Percentiles rank a stretch among this genome's conserved stretches.
phyloP scores from a whole-genome alignment of 2,888 invertebrate species.

The Hemicrepidius hirtus region DNA sequence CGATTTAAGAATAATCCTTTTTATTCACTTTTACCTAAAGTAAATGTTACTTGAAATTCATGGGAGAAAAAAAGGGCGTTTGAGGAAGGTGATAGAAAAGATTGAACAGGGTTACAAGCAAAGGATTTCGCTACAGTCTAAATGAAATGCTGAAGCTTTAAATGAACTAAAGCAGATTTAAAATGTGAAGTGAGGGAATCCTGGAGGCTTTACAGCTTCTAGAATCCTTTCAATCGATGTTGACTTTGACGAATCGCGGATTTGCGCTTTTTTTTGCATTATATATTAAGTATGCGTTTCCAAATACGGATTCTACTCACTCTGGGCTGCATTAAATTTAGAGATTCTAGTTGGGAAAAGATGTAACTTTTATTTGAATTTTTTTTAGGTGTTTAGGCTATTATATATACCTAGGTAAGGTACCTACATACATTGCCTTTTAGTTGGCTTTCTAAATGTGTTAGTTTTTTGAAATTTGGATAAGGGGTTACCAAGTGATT shows the following conservation, averaged over 20 bases:
- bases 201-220: constrained; percentile 25
- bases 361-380: background rate
- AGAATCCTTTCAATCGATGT: constrained; percentile 37
- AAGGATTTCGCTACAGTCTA: constrained; percentile 39
- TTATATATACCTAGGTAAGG: too few relatives aligned
- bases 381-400: too few relatives aligned
- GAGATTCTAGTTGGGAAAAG: background rate
- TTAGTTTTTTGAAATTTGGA: too few relatives aligned
- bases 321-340: background rate
- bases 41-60: constrained; percentile 29
- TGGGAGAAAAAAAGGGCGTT: constrained; percentile 19
- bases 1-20: constrained; percentile 13
- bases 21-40: constrained; percentile 14
- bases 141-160: constrained; percentile 40
- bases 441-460: too few relatives aligned
- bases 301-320: constrained; percentile 11
- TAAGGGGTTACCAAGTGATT: too few relatives aligned
- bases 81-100: constrained; percentile 25
- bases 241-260: constrained; percentile 35
- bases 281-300: constrained; percentile 33
- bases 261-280: constrained; percentile 30
- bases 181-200: constrained; percentile 30
- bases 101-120: constrained; percentile 33
- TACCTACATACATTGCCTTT: too few relatives aligned
- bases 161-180: constrained; percentile 39